These are phyloP conservation scores for Stenoptilia bipunctidactyla DNA, from an alignment of 2,888 invertebrate species.

Conservation along the genomic window DNA sequence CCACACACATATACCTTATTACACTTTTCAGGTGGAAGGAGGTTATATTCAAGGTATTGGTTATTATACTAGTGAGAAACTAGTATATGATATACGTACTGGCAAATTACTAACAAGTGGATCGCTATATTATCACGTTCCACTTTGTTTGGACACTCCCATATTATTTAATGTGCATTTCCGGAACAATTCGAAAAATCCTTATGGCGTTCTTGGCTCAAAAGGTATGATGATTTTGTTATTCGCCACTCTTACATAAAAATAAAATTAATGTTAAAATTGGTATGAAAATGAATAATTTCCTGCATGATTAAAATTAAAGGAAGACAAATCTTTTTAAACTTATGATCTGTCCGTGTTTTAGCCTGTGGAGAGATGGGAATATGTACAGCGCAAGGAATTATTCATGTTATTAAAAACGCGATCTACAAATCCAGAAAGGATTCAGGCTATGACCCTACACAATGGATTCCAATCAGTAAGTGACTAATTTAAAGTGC, in stretches of 20 bases:
- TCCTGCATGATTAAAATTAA: no score
- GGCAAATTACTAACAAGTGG: constrained; percentile 77
- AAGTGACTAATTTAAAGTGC: no score
- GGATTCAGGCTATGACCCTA: constrained; percentile 39
- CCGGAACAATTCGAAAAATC: constrained; percentile 73
- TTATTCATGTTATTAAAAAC: constrained; percentile 37
- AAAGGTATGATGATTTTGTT: no score
- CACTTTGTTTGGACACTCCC: constrained; percentile 77
- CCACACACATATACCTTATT: no score
- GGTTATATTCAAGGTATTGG: constrained; percentile 79
- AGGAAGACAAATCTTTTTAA: no score
- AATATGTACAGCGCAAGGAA: constrained; percentile 37
- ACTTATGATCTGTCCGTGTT: no score
- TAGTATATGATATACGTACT: constrained; percentile 69
- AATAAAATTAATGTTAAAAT: no score
- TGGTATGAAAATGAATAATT: no score
- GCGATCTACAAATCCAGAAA: constrained; percentile 47
- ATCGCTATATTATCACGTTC: constrained; percentile 80
- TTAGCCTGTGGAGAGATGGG: constrained; percentile 60
- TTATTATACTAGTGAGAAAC: constrained; percentile 77
- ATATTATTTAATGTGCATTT: constrained; percentile 74
- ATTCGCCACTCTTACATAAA: no score
- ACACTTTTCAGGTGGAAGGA: constrained; percentile 71
- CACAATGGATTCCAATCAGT: constrained; percentile 42
- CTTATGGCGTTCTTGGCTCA: constrained; percentile 74